phyloP scores from a whole-genome alignment of 2,797 vertebrate species.

The Loris lydekkerianus region DNA sequence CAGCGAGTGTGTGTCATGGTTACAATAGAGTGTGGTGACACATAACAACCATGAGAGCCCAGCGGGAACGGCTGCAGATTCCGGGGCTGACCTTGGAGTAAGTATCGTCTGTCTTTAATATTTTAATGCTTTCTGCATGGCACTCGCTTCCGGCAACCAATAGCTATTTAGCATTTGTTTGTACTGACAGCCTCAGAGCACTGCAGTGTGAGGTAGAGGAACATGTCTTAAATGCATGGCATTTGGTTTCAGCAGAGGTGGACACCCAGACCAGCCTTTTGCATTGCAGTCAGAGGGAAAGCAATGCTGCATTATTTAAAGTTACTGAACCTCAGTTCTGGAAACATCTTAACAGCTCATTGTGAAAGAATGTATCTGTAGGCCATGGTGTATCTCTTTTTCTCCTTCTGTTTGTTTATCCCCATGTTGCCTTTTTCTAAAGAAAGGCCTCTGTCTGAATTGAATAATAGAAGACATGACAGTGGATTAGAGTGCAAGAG shows the following conservation, averaged over 20 bases:
- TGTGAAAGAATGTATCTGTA: conserved; percentile 87
- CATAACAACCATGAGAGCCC: conserved; percentile 98
- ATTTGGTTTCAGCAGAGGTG: conserved; percentile 87
- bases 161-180: conserved; percentile 87
- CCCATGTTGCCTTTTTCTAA: conserved; percentile 84
- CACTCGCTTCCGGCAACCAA: conserved; percentile 86
- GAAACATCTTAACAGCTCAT: conserved; percentile 87
- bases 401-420: conserved; percentile 89
- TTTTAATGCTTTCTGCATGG: conserved; percentile 91
- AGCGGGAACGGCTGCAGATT: conserved; percentile 99
- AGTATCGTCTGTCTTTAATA: conserved; percentile 95
- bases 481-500: conserved; percentile 82
- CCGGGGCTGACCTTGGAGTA: conserved; percentile 99
- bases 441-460: conserved; percentile 89
- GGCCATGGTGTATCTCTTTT: conserved; percentile 88
- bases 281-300: conserved; percentile 86
- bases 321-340: conserved; percentile 87
- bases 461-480: conserved; percentile 86
- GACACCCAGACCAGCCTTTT: conserved; percentile 86
- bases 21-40: conserved; percentile 95
- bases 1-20: conserved; percentile 95
- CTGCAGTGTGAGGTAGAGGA: conserved; percentile 89
- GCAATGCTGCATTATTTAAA: conserved; percentile 89
- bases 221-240: conserved; percentile 90
- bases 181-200: conserved; percentile 88